Base-by-base conservation (phyloP, 2,797 vertebrate genomes). In the Hybognathus amarus region DNA sequence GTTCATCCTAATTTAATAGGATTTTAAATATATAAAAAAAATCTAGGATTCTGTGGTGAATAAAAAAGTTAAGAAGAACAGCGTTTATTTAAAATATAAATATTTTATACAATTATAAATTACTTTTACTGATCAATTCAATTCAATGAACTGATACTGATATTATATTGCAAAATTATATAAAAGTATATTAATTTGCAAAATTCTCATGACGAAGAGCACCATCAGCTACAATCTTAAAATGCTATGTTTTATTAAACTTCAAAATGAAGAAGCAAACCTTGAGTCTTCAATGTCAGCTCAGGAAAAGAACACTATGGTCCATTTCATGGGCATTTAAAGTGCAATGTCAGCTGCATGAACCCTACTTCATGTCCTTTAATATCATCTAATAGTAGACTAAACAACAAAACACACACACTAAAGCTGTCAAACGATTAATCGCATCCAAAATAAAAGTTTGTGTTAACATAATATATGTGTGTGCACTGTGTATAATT, bases 261-360 rank as follows among this genome's bases (percentile, higher is more conserved):
- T 33, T 50, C 4, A 4, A 5, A 42, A 83, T 89, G 89, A 85
- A 83, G 85, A 83, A 81, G 88, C 90, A 88, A 90, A 88, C 79
- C 85, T 36, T 89, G 79, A 88, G 63, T 70, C 47, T 11, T 56
- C 13, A 67, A 64, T 66, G n/a, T 83, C 33, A 36, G 45, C 40
- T 59, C 70, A 82, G 74, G 36, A 61, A 52, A 82, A 59, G 40
- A 81, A 64, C 56, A 61, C 6, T 8, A 52, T 47, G 8, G 77
- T 82, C n/a, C 63, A 71, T 45, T 82, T 83, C n/a, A 83, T 30
- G 27, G 66, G 4, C 66, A 61, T 77, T 77, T 47, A 13, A 69
- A 50, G 40, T 24, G 20, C 30, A 12, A 9, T 18, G 22, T 73
- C 27, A 47, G 38, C 79, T 80, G 6, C n/a, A 68, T 50, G 15